Evolutionary conservation across 2,888 invertebrate genomes (phyloP).

Genomic region (Cordilura impudica): DNA sequence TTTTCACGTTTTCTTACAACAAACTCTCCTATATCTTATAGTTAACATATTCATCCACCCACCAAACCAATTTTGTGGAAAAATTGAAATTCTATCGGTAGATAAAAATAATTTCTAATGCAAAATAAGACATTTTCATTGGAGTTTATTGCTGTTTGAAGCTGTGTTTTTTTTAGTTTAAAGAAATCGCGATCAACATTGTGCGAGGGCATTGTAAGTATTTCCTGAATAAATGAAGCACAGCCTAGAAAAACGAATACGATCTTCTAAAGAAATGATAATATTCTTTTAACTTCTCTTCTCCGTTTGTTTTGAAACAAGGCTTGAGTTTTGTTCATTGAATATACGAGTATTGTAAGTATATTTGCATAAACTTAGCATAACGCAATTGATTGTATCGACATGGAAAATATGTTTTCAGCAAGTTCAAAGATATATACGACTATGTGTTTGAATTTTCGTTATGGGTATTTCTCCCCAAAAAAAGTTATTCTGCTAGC

Average conservation of each 20-base stretch:
- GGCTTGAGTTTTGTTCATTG: slow-evolving; percentile 33
- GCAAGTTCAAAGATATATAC: slow-evolving; percentile 57
- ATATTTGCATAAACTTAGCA: slow-evolving; percentile 76
- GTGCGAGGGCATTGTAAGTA: slow-evolving; percentile 53
- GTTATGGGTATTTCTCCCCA: slow-evolving; percentile 2
- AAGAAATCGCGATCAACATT: slow-evolving; percentile 60
- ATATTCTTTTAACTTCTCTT: slow-evolving; percentile 33
- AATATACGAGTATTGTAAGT: slow-evolving; percentile 64
- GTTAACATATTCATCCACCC: slow-evolving; percentile 62
- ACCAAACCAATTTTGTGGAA: slow-evolving; percentile 70
- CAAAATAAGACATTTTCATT: slow-evolving; percentile 65
- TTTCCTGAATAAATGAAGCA: slow-evolving; percentile 21
- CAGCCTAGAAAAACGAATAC: slow-evolving; percentile 4
- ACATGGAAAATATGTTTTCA: slow-evolving; percentile 76
- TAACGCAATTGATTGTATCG: slow-evolving; percentile 77
- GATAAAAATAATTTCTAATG: slow-evolving; percentile 71
- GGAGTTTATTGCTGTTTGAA: slow-evolving; percentile 47
- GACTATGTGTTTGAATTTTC: slow-evolving; percentile 12
- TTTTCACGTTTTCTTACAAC: background rate
- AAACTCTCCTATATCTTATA: background rate
- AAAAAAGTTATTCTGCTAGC: slow-evolving; percentile 11
- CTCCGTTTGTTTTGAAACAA: background rate
- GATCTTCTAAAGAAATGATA: slow-evolving; percentile 53
- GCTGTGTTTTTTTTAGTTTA: slow-evolving; percentile 54
- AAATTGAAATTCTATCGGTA: slow-evolving; percentile 69